Base-by-base conservation (phyloP, 2,113 vertebrate species). In the Ophthalmolycus amberensis region DNA sequence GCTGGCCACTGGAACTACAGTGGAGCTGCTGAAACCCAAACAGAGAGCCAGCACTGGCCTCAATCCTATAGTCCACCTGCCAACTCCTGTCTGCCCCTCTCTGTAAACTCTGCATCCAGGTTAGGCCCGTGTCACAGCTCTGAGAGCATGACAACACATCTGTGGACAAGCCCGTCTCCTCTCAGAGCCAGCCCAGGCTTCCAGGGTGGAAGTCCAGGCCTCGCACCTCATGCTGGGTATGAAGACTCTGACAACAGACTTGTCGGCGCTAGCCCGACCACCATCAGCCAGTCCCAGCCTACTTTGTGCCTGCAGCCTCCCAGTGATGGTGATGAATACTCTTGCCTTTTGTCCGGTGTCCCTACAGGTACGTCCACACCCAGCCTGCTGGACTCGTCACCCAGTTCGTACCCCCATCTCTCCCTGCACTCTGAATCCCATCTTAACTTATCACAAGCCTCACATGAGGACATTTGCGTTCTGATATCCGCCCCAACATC, bases 251-350 rank as follows among this genome's bases (percentile, higher is more conserved):
- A 80, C 52, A 66, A 54, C 60, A 78, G 75, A 74, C 79, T 83
- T 83, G 88, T 90, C 4, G 65, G 80, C 71, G 67, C 88, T 32
- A 79, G 82, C 58, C 63, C 85, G 0, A 59, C 65, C 15, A 80
- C 65, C 62, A 92, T 94, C 80, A 94, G 93, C 86, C 88, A 89
- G 69, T 95, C 95, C 75, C 94, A 94, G 66, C 92, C 94, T 38
- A 89, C 88, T 44, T 80, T 95, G 91, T 93, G 91, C 88, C 90
- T 90, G 75, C 89, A 93, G 82, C 84, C 87, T 52, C 73, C 92
- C 32, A 72, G 82, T 62, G 87, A 91, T 18, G 73, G 72, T 11
- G 89, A 87, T 56, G 89, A 90, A 62, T 74, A 77, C 27, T 66
- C 88, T 71, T 83, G 91, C 82, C 87, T 92, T 89, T 80, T 93